phyloP scores from a whole-genome alignment of 1,140 invertebrate genomes.

The Drosophila lacteicornis region DNA sequence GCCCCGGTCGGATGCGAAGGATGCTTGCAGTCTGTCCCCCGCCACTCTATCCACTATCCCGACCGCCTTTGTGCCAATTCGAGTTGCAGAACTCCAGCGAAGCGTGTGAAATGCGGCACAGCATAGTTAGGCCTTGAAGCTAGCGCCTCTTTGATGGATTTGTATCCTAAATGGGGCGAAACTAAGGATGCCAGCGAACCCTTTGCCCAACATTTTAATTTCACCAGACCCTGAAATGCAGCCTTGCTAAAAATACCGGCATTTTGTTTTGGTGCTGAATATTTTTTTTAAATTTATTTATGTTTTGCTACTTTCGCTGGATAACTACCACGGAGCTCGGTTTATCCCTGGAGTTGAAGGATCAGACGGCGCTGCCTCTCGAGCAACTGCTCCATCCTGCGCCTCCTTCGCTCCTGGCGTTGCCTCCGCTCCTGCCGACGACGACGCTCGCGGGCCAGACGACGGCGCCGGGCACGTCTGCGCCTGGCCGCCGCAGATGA shows the following conservation, averaged over 20 bases:
- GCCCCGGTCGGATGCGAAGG: conserved; percentile 24
- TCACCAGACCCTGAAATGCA: neutral
- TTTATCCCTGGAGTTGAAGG: conserved; percentile 23
- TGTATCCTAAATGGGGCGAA: conserved; percentile 49
- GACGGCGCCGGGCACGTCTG: conserved; percentile 22
- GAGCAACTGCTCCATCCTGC: conserved; percentile 9
- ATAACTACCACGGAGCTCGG: neutral
- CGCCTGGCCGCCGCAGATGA: conserved; percentile 33
- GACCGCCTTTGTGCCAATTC: conserved; percentile 65
- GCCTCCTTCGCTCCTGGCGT: conserved; percentile 14
- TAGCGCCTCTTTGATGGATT: conserved; percentile 70
- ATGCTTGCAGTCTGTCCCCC: conserved; percentile 30
- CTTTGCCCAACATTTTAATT: conserved; percentile 29
- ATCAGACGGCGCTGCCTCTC: conserved; percentile 22
- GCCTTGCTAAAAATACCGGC: too few species aligned
- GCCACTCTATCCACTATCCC: conserved; percentile 19
- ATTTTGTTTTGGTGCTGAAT: conserved; percentile 1
- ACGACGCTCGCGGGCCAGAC: conserved; percentile 28
- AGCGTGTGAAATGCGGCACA: conserved; percentile 74
- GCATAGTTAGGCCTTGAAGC: conserved; percentile 51
- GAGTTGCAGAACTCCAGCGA: conserved; percentile 79
- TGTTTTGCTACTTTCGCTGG: neutral
- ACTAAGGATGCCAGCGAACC: conserved; percentile 35
- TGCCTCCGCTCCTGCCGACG: conserved; percentile 25
- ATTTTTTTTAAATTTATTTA: neutral